Evolutionary conservation across 2,888 invertebrate species (phyloP), one percentile per base, ranked within the genome.

Genomic region (Drosophila lutescens): DNA sequence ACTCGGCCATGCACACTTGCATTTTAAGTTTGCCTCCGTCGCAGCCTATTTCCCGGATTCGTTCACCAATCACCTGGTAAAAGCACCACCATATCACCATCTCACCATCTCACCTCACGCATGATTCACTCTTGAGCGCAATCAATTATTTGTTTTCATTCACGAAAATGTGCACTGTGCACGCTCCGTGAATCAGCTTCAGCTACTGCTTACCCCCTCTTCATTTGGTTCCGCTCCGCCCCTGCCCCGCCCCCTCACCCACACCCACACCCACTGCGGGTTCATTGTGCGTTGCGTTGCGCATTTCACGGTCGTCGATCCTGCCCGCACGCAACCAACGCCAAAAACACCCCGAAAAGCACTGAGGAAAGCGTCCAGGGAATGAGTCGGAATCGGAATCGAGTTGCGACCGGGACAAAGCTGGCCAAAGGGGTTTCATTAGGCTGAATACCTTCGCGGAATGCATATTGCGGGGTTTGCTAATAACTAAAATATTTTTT

Each of bases 291-390:
- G 89, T 82, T 79, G 83, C 88, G 89, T 82, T 74, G 59, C 63
- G 57, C 80, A 88, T 82, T 82, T 85, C 88, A 89, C 88, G 85
- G 85, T 89, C 85, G 83, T 89, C 89, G 85, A 89, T 85, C 89
- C 85, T 89, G 71, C 86, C 85, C 87, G 71, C 60, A 58, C 69
- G 74, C 62, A 70, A 73, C 53, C 65, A 32, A 50, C 40, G 54
- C 40, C 56, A 59, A 68, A 59, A 59, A 46, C 53, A 73, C 71
- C 75, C 56, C 51, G 32, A 65, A 57, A 57, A 70, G 61, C 60
- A 32, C 38, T 13, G 38, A 60, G 20, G 8, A 44, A 36, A 40
- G 61, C 34, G 34, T 34, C 17, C 57, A 43, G 32, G 40, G 51
- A 34, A 20, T 38, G 51, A 51, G 38, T 36, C 10, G 15, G 15